These are phyloP conservation scores for Campylomormyrus numenius DNA, from an alignment of 2,113 vertebrate species.

Conservation along the genomic window DNA sequence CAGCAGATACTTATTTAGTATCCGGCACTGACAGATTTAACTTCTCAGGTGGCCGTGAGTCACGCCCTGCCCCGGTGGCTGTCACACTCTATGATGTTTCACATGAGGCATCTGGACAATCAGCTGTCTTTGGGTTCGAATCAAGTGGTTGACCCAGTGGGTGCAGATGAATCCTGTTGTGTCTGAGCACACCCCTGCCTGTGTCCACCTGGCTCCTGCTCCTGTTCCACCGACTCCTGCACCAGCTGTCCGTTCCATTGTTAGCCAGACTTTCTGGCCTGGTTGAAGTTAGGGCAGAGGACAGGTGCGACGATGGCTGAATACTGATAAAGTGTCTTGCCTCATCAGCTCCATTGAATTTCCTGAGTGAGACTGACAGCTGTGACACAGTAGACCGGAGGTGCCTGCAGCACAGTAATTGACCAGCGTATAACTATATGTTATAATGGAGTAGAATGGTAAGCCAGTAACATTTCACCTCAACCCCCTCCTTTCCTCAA, in stretches of 20 bases:
- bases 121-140: neutral
- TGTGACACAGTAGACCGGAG: neutral
- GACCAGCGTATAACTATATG: neutral
- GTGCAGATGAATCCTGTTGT: neutral
- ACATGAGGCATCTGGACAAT: conserved; percentile 2
- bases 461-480: neutral
- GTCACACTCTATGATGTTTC: neutral
- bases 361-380: neutral
- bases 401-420: neutral
- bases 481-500: neutral
- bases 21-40: neutral
- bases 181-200: neutral
- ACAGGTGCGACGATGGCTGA: neutral
- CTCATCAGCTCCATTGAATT: neutral
- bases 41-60: neutral
- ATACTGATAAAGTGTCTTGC: neutral
- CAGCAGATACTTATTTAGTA: neutral
- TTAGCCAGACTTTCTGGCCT: conserved; percentile 12
- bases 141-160: conserved; percentile 3
- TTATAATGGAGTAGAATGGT: conserved; percentile 4
- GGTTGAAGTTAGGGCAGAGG: neutral
- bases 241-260: neutral
- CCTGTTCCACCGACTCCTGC: neutral
- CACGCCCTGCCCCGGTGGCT: neutral
- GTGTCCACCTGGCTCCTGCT: neutral